phyloP scores from a whole-genome alignment of 2,888 invertebrate genomes.

The Halocaridina rubra region DNA sequence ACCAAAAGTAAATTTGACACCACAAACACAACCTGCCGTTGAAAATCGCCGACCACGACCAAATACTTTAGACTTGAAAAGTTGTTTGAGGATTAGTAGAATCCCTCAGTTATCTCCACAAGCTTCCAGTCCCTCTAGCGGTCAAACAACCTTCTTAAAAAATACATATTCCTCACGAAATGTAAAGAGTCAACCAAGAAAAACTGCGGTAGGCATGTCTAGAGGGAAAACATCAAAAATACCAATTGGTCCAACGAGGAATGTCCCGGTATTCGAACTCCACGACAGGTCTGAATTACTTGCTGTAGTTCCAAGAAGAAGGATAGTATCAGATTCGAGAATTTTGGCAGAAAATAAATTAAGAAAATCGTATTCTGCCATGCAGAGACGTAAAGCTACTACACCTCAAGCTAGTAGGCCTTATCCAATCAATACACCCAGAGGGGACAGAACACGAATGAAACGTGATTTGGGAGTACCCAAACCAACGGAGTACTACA shows the following conservation, averaged over 20 bases:
- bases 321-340: neutral
- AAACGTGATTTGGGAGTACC: too few relatives aligned
- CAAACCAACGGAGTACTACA: too few relatives aligned
- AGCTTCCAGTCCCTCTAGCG: neutral
- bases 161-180: too few relatives aligned
- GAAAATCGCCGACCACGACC: neutral
- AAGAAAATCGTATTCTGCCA: too few relatives aligned
- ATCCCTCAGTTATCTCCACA: neutral
- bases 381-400: too few relatives aligned
- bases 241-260: neutral
- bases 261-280: neutral
- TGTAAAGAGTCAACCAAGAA: too few relatives aligned
- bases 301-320: neutral
- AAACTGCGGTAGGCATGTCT: neutral
- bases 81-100: neutral
- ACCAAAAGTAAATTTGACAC: neutral
- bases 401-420: neutral
- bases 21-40: neutral
- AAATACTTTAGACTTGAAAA: neutral
- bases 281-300: neutral
- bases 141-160: too few relatives aligned
- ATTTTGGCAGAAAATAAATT: too few relatives aligned
- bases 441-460: too few relatives aligned
- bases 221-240: neutral
- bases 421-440: too few relatives aligned